Conservation (phyloP, 2,797 vertebrate species). For the Pipistrellus nathusii region DNA sequence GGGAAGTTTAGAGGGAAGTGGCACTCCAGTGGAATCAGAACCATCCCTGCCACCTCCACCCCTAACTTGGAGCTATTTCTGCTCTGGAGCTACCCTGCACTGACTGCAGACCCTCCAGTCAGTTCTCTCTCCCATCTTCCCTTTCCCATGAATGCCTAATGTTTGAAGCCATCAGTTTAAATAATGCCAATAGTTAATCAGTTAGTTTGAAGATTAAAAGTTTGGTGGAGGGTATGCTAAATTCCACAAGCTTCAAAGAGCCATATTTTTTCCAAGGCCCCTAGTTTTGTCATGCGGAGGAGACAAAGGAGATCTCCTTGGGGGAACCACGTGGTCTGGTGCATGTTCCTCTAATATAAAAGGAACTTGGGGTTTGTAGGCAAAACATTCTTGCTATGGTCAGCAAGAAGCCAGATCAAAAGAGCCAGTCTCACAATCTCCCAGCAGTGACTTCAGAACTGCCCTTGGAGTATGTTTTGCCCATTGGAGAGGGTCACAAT, state of each 20-base stretch:
- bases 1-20: background rate
- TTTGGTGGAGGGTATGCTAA: background rate
- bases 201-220: background rate
- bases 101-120: background rate
- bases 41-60: no score
- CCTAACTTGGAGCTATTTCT: background rate
- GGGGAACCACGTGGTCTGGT: background rate
- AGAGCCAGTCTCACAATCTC: background rate
- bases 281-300: background rate
- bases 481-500: background rate
- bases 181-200: slow-evolving; percentile 14
- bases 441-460: background rate
- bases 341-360: background rate
- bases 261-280: background rate
- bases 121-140: background rate
- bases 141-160: background rate
- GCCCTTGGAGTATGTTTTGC: background rate
- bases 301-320: slow-evolving; percentile 21
- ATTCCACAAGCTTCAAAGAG: slow-evolving; percentile 6
- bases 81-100: background rate
- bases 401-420: slow-evolving; percentile 28
- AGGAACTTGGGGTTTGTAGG: slow-evolving; percentile 3
- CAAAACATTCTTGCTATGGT: slow-evolving; percentile 27
- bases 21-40: background rate
- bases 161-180: slow-evolving; percentile 36